Percentiles rank a stretch among this genome's conserved stretches.
Evolutionary conservation across 2,888 invertebrate species (phyloP).

Genomic region (Barypeithes pellucidus): DNA sequence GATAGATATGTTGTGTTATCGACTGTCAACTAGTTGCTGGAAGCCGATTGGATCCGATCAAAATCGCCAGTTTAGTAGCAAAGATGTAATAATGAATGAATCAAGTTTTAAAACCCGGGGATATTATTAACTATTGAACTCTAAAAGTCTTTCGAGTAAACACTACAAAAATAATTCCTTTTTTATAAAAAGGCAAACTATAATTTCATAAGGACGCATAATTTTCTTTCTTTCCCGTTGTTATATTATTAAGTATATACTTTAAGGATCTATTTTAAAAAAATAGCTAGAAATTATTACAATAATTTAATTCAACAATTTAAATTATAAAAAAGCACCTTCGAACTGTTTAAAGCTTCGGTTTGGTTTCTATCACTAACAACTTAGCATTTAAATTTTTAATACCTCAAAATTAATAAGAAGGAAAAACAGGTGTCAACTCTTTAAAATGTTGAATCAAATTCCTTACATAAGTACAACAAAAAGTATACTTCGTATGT

Average conservation of each 20-base stretch:
- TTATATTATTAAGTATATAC: background rate
- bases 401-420: constrained; percentile 6
- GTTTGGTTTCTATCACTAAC: constrained; percentile 42
- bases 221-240: constrained; percentile 21
- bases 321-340: constrained; percentile 46
- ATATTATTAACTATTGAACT: constrained; percentile 20
- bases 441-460: constrained; percentile 49
- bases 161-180: constrained; percentile 44
- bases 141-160: constrained; percentile 26
- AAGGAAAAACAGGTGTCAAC: constrained; percentile 21
- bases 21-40: no score
- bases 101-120: background rate
- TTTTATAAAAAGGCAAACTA: constrained; percentile 31
- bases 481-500: constrained; percentile 8
- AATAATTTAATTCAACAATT: constrained; percentile 43
- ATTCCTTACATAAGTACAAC: constrained; percentile 33
- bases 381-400: background rate
- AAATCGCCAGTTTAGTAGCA: no score
- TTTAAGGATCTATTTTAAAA: constrained; percentile 2
- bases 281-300: constrained; percentile 28
- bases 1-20: no score
- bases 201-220: constrained; percentile 35
- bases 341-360: constrained; percentile 44
- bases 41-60: no score
- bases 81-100: constrained; percentile 7